Evolutionary conservation across 2,113 vertebrate genomes (phyloP), one percentile per base, ranked within the genome.

Genomic region (Centropristis striata): DNA sequence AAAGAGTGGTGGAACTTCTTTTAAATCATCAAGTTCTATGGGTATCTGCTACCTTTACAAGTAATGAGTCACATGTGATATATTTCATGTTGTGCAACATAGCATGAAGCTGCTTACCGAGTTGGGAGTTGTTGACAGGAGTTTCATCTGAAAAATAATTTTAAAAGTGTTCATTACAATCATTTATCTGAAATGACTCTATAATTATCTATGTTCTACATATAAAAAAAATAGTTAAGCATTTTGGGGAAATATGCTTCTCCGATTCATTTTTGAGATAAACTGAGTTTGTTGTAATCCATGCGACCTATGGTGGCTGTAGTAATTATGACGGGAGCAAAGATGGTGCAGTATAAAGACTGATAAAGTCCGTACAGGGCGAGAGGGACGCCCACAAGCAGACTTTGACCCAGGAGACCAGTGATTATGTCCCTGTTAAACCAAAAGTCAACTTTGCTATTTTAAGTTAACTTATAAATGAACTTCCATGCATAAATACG

Each of bases 81-180:
- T 68, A 73, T 42, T 64, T 21, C 46, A 46, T 39, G 11, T 75
- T 65, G 71, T 10, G 1, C 28, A 46, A 65, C 21, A 47, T 55
- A 46, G 28, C 12, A 7, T 55, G 21, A 63, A n/a, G 32, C 6
- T 47, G 1, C 96, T 97, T 96, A 99, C 98, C 98, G 69, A 97
- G 95, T 71, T 97, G 93, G 76, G 97, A 98, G 92, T 97, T 98
- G 93, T 97, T 98, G 88, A 94, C 96, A 88, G 97, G 94, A 0
- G 94, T 96, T 92, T 98, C 98, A 93, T 99, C 98, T 99, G 90
- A 51, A 91, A 95, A 70, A 91, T 13, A n/a, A 80, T 27, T 42
- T 65, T 11, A 16, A 39, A 76, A 47, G 25, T 28, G 20, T 64
- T n/a, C n/a, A n/a, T n/a, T n/a, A n/a, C n/a, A n/a, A n/a, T n/a